Evolutionary conservation across 1,140 invertebrate genomes (phyloP), one percentile per base, ranked within the genome.

Genomic region (Habropoda laboriosa): DNA sequence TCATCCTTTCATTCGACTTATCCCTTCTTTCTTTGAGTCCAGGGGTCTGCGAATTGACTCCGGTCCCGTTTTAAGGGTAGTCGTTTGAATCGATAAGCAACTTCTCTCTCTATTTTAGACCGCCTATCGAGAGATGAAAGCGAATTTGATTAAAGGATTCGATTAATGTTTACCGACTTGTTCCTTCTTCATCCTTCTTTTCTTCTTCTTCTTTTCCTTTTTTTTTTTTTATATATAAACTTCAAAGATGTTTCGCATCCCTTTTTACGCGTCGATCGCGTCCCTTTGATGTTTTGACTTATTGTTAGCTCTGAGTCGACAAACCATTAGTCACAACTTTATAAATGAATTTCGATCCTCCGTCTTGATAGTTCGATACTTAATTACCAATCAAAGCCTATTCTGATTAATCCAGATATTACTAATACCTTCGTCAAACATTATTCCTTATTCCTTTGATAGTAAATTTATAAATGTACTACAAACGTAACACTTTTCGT

Each of bases 71-170:
- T 81, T 75, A 73, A 57, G 47, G 80, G 66, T 70, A 72, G 51
- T 60, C 82, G 83, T 85, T 86, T 81, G 85, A 89, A 87, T 88
- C 87, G 86, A 89, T 89, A 87, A 86, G 68, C 83, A 74, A 76
- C 67, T 55, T 60, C 68, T 58, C 47, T 73, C 47, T 63, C 47
- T 71, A 53, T 53, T 77, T 72, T 57, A 64, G 71, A 61, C 57
- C 27, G 61, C 63, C 86, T 79, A 85, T 81, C 68, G 72, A 81
- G 53, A 81, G 68, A 79, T 68, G 63, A 68, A 51, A 79, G 73
- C 49, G 86, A 83, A 86, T 87, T 86, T 83, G 86, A 87, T 87
- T 86, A 87, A 86, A 86, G 86, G 81, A 89, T 88, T 89, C 86
- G 86, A 88, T 89, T 88, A 89, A 86, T 89, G 86, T 89, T 87